Percentiles rank a stretch among this genome's conserved stretches.
phyloP scores from a whole-genome alignment of 2,113 vertebrate genomes.

The Pluvialis apricaria region DNA sequence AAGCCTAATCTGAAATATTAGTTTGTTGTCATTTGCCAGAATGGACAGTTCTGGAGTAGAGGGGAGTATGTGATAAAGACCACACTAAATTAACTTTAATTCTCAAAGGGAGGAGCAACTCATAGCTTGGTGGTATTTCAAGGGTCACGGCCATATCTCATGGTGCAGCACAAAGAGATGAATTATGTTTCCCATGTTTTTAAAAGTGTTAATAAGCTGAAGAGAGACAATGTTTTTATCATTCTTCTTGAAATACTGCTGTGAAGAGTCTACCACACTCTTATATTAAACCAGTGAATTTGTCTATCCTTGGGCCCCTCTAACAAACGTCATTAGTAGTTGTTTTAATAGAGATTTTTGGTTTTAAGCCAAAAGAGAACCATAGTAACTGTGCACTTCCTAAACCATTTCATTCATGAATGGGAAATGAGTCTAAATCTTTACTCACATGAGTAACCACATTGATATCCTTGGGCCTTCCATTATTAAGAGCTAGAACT shows the following conservation, averaged over 20 bases:
- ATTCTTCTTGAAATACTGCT: not conserved
- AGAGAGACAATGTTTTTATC: not conserved
- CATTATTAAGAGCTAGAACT: conserved; percentile 32
- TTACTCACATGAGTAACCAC: conserved; percentile 53
- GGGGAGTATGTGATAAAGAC: not conserved
- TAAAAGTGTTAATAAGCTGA: not conserved
- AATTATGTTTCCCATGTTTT: not conserved
- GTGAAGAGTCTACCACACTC: not conserved
- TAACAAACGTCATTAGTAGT: not conserved
- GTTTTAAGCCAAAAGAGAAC: conserved; percentile 36
- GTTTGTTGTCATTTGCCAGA: not conserved
- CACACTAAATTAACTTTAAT: not conserved
- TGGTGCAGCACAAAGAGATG: not conserved
- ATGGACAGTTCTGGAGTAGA: not conserved
- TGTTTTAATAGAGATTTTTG: conserved; percentile 35
- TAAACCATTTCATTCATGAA: conserved; percentile 51
- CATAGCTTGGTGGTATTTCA: not conserved
- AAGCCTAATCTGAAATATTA: not conserved
- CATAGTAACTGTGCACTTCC: conserved; percentile 57
- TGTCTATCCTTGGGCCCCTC: not conserved
- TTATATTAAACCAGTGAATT: not conserved
- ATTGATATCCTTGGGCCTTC: conserved; percentile 37
- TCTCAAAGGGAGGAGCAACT: not conserved
- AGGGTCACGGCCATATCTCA: not conserved
- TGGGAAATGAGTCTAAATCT: conserved; percentile 29